Evolutionary conservation across 53 echinoderm and acorn worm genomes (phyloP), one percentile per base, ranked within the genome.

Genomic region (Patiria pectinifera): DNA sequence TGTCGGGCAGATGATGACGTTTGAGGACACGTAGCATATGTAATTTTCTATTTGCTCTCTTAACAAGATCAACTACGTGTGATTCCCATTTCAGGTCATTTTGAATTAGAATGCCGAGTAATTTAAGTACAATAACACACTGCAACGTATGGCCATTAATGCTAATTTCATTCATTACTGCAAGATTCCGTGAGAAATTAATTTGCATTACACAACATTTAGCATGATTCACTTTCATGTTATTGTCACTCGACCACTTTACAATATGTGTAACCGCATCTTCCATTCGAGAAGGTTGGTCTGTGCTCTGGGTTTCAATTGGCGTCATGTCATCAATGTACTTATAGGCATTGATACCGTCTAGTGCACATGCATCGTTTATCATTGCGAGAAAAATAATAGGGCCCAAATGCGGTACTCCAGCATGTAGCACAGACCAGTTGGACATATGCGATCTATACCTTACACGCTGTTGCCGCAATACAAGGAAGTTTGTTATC

Each of bases 361-460:
- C 35, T 35, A 35, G 35, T 35, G 35, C 35, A 35, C 35, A 35
- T 35, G 35, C 35, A 35, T 35, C 35, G 35, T 35, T 35, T 35
- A 35, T 0, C 35, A 35, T 35, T 35, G 35, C 1, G 35, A 35
- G 35, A 35, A 35, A 35, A 35, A 35, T 35, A 35, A 86, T 86
- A 71, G 66, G 86, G 44, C 86, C 86, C 21, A 76, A 2, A 1
- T 77, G 89, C n/a, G 78, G 89, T 23, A 88, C 89, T 48, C 89
- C 78, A 23, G 89, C 89, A 45, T 88, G 26, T 21, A 88, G 19
- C n/a, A 61, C n/a, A 23, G 78, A 60, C 89, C 77, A 88, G 60
- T 78, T 58, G 19, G 89, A 88, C 58, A 76, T 3, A 43, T 49
- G 25, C 25, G 43, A 48, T 76, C 26, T 76, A 59, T 76, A 88